Base-by-base conservation (phyloP, 2,113 vertebrate species). In the Pseudopodoces humilis region DNA sequence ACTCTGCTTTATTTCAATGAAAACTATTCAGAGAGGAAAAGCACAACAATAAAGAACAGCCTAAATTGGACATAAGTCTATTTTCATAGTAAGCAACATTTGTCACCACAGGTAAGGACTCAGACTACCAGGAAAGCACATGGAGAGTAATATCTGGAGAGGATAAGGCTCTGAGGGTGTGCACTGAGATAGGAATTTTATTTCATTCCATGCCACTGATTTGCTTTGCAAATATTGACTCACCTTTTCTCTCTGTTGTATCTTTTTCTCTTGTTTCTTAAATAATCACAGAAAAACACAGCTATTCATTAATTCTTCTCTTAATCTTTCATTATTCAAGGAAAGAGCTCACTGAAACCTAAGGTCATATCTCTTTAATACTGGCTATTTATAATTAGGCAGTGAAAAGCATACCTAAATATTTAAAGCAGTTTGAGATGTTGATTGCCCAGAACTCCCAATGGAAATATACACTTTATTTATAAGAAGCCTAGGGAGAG, bases 401-500 rank as follows among this genome's bases (percentile, higher is more conserved):
- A 77, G 52, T 70, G 41, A 83, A 95, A 90, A 60, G 35, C 39
- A 52, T 88, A 47, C 68, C 84, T 93, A 83, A 80, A 83, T 90
- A 88, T 83, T 89, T 95, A 81, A 94, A 93, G 79, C 52, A 47
- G 31, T 67, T 80, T 88, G 87, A 88, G 71, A 59, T 80, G 86
- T 67, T 92, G 85, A 55, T 90, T 94, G 77, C 43, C 46, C 46
- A 11, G 62, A 87, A 75, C 24, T 83, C 82, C n/a, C 72, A 63
- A 11, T 52, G 46, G 59, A 83, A 90, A 83, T 80, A 35, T 1
- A 37, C 20, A 28, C 14, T 91, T 90, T 67, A 68, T 79, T 91
- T 88, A n/a, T 62, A 53, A 72, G 92, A 93, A 90, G 49, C 46
- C 63, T 77, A 39, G 28, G 13, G 37, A 95, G 37, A 72, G 44